Percentiles rank a stretch among this genome's conserved stretches.
phyloP scores from a whole-genome alignment of 2,888 invertebrate genomes.

The Hedychridium roseum region DNA sequence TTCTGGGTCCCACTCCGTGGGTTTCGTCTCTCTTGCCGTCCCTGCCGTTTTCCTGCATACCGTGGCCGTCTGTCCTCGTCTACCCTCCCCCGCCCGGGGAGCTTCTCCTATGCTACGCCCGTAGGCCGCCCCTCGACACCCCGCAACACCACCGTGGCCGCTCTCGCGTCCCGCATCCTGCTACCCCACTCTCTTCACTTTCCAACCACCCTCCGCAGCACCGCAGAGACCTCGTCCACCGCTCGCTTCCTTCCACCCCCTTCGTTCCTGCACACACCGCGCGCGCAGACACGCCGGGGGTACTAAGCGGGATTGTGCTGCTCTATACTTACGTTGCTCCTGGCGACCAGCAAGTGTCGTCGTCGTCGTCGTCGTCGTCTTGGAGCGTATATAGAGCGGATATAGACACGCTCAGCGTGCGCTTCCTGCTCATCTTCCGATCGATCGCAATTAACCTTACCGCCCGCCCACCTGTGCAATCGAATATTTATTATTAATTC shows the following conservation, averaged over 20 bases:
- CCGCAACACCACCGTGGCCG: slow-evolving; percentile 52
- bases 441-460: no score
- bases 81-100: slow-evolving; percentile 13
- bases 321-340: slow-evolving; percentile 47
- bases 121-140: slow-evolving; percentile 38
- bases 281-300: slow-evolving; percentile 43
- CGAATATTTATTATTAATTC: no score
- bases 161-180: slow-evolving; percentile 43
- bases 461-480: no score
- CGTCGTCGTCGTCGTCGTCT: slow-evolving; percentile 35
- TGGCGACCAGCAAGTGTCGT: slow-evolving; percentile 56
- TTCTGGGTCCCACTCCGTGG: neutral
- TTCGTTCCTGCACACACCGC: slow-evolving; percentile 36
- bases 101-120: slow-evolving; percentile 19
- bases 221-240: slow-evolving; percentile 31
- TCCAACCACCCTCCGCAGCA: slow-evolving; percentile 32
- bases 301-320: slow-evolving; percentile 57
- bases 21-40: neutral
- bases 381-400: no score
- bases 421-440: no score
- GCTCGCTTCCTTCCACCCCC: slow-evolving; percentile 17
- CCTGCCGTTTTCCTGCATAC: neutral
- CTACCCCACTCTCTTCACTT: slow-evolving; percentile 40
- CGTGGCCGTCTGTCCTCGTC: neutral
- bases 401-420: no score